Evolutionary conservation across 2,888 invertebrate genomes (phyloP), one percentile per base, ranked within the genome.

Genomic region (Tetanocera ferruginea): DNA sequence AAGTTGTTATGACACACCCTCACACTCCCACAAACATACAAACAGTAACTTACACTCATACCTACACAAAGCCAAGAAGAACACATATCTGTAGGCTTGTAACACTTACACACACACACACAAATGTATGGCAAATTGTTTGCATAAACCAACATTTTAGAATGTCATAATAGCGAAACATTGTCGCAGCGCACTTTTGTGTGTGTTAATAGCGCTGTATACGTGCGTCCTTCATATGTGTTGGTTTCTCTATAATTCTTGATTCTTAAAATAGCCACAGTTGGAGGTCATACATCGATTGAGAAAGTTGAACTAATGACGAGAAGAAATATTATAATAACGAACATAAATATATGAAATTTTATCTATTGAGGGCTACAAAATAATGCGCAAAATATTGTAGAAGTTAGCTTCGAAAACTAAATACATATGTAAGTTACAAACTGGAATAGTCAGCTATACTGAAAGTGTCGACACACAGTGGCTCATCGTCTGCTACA

Each of bases 11-110:
- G 14, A 43, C 62, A 76, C 43, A 78, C 52, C 55, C 52, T 43
- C 28, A 67, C 83, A 62, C 62, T 60, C 73, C 34, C 43, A 55
- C 67, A 28, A 57, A 69, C 19, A 11, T 14, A 34, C 72, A 51
- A 4, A n/a, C 34, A 69, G 25, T 25, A n/a, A 66, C 64, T n/a
- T 6, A 2, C 64, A 31, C 17, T 31, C 57, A 72, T 49, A 55
- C 66, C 66, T 51, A 37, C 14, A 51, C 37, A 62, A 34, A 71
- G 57, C 55, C 77, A 79, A 75, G 70, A 79, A 77, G 37, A 60
- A 34, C 72, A 72, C 34, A 64, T 34, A 60, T 60, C 23, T 60
- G 57, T 60, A 14, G 34, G 17, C 64, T 8, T 31, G 43, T 31
- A 25, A 19, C 57, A 25, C 55, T 55, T 23, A 55, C 31, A 9